phyloP scores from a whole-genome alignment of 2,888 invertebrate genomes.

The Amphimallon solstitiale region DNA sequence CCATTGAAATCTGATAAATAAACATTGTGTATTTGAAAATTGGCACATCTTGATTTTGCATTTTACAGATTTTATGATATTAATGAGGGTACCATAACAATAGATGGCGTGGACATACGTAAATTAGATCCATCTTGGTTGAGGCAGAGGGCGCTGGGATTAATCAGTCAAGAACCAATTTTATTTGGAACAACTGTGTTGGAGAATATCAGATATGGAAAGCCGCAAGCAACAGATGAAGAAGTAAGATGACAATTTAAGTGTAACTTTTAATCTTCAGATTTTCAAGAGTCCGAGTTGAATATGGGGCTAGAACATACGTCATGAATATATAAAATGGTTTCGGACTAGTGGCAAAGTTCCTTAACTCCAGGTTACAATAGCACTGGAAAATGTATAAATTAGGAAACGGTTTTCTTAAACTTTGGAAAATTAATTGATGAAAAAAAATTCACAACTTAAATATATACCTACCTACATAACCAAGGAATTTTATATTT shows the following conservation, averaged over 20 bases:
- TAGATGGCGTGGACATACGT: conserved; percentile 79
- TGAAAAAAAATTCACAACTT: too few relatives aligned
- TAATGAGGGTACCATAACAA: conserved; percentile 74
- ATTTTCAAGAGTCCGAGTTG: too few relatives aligned
- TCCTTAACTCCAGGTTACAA: too few relatives aligned
- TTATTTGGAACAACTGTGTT: conserved; percentile 89
- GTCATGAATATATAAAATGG: too few relatives aligned
- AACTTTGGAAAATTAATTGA: too few relatives aligned
- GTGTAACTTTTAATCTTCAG: too few relatives aligned
- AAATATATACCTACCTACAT: too few relatives aligned
- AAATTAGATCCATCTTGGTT: conserved; percentile 85
- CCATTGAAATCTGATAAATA: background rate
- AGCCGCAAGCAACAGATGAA: conserved; percentile 73
- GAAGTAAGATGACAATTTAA: conserved; percentile 64
- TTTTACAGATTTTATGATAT: conserved; percentile 82
- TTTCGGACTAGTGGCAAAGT: too few relatives aligned
- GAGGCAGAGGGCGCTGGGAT: conserved; percentile 82
- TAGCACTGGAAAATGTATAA: too few relatives aligned
- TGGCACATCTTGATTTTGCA: background rate
- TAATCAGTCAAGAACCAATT: conserved; percentile 94
- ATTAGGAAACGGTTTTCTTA: too few relatives aligned
- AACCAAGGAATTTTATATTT: too few relatives aligned
- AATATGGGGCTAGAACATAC: too few relatives aligned
- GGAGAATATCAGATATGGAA: conserved; percentile 95
- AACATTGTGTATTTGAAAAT: background rate